Base-by-base conservation (phyloP, 2,888 invertebrate genomes). In the Melipona bicolor region DNA sequence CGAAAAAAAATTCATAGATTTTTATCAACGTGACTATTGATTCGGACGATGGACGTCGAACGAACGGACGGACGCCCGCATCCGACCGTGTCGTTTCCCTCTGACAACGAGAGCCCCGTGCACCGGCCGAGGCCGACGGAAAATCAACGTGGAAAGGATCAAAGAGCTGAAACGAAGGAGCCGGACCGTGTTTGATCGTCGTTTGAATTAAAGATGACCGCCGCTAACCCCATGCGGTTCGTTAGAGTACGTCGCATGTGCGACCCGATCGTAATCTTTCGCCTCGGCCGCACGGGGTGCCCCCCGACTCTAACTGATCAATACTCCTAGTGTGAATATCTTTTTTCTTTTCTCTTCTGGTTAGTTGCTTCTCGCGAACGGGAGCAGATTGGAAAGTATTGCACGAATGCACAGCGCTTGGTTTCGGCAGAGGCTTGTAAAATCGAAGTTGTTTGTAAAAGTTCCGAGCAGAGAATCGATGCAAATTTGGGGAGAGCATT, bases 131-230 rank as follows among this genome's bases (percentile, higher is more conserved):
- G 56, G 61, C 49, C 67, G 68, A 62, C 56, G 72, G 81, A 75
- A 81, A 85, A 84, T 85, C 80, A 84, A 81, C 75, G 81, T 43
- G 62, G 72, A n/a, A 64, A 61, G 77, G 84, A 85, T 85, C 85
- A 84, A 85, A 84, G 84, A 75, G 61, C 54, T 59, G 72, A 68
- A 62, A 79, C 76, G 81, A 75, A 75, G 73, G 72, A 84, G 79
- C 65, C 54, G 78, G 81, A 32, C 73, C 76, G 84, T 84, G 84
- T 86, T 85, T 85, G 85, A 85, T 83, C 83, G 83, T 75, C 79
- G 65, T 78, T 83, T 85, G 85, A 86, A 86, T 86, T 86, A 86
- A 86, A 86, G 86, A 85, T 85, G 82, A 80, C 79, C 69, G 21
- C 6, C 65, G 64, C n/a, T 70, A 24, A 21, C 59, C 49, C 50